phyloP scores from a whole-genome alignment of 2,888 invertebrate species.

The Pseudococcus jackbeardsleyi region DNA sequence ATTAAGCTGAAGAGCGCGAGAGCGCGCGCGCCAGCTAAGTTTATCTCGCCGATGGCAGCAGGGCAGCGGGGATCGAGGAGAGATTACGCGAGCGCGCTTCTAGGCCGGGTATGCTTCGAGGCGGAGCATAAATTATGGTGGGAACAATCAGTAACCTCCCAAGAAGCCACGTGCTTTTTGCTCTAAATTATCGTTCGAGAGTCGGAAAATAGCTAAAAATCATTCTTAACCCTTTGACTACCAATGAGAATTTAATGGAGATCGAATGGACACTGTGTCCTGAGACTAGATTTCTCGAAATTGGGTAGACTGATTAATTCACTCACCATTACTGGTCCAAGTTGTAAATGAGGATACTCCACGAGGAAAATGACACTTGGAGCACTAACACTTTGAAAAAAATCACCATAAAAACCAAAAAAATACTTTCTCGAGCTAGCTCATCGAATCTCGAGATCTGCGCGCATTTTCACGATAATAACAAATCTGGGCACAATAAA shows the following conservation, averaged over 20 bases:
- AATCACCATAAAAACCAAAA: too few species aligned
- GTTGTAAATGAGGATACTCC: background rate
- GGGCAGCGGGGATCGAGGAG: background rate
- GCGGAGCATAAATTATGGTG: slow-evolving; percentile 57
- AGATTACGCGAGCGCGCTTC: slow-evolving; percentile 44
- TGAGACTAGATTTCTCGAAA: background rate
- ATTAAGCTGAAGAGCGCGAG: background rate
- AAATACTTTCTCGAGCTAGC: too few species aligned
- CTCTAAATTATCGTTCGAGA: slow-evolving; percentile 59
- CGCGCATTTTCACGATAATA: background rate
- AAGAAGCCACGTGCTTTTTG: slow-evolving; percentile 65
- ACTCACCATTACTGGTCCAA: slow-evolving; percentile 4
- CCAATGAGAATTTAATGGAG: background rate
- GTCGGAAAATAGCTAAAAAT: background rate
- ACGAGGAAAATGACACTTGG: background rate
- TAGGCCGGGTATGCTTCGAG: slow-evolving; percentile 46
- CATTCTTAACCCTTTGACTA: background rate
- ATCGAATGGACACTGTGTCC: background rate
- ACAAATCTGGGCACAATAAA: background rate
- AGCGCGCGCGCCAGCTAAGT: background rate
- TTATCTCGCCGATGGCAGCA: background rate
- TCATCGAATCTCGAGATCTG: too few species aligned
- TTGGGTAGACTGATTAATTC: background rate
- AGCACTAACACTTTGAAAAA: background rate
- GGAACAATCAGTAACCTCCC: slow-evolving; percentile 63